Evolutionary conservation across 2,797 vertebrate genomes (phyloP).

Genomic region (Rhynchonycteris naso): DNA sequence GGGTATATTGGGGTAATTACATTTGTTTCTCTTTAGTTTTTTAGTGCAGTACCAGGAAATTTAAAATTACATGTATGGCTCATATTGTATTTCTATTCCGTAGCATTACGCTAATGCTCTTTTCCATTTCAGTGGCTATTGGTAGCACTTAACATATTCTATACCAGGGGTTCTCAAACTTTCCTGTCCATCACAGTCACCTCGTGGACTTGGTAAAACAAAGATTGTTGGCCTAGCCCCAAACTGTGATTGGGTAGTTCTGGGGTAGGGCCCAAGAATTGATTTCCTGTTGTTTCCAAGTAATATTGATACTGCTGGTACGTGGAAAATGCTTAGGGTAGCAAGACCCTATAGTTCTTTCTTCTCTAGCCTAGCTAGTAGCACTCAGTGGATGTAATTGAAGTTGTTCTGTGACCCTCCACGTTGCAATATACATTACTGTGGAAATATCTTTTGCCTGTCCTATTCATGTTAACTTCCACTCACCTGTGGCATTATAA

Average conservation of each 20-base stretch:
- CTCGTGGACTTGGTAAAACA: neutral
- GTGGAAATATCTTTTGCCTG: neutral
- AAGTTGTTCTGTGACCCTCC: neutral
- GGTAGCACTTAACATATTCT: neutral
- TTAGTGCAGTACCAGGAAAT: neutral
- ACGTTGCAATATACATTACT: neutral
- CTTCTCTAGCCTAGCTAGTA: neutral
- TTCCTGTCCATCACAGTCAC: neutral
- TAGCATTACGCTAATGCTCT: neutral
- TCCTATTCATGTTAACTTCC: neutral
- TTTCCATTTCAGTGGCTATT: neutral
- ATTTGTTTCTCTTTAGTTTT: neutral
- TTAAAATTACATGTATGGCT: neutral
- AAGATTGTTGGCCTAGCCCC: accelerated
- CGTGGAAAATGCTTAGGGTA: neutral
- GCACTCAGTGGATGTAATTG: accelerated
- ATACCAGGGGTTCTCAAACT: neutral
- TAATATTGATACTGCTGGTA: neutral
- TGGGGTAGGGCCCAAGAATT: neutral
- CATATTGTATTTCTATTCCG: neutral
- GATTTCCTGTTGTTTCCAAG: neutral
- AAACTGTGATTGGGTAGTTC: neutral
- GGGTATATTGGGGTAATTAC: neutral
- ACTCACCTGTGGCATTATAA: neutral
- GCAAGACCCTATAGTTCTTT: neutral